Evolutionary conservation across 2,797 vertebrate species (phyloP).

Genomic region (Cichlasoma orientale): DNA sequence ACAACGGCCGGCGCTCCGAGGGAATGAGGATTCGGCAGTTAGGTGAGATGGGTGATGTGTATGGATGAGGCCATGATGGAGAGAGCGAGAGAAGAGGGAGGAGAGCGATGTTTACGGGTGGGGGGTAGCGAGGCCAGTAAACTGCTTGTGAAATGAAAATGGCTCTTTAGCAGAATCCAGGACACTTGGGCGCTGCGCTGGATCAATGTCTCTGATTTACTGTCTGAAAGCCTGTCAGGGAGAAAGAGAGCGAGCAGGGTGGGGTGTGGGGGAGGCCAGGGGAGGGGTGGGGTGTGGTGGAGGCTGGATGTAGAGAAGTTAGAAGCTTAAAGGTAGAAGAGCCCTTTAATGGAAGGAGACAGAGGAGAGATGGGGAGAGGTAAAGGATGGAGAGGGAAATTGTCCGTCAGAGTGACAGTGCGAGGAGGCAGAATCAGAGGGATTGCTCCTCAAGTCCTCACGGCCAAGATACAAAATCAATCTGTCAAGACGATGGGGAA

Average conservation of each 20-base stretch:
- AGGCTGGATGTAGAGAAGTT: slow-evolving; percentile 52
- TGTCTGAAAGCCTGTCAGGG: slow-evolving; percentile 87
- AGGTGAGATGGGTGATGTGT: slow-evolving; percentile 67
- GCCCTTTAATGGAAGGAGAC: slow-evolving; percentile 72
- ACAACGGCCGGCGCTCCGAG: slow-evolving; percentile 34
- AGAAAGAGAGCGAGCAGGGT: slow-evolving; percentile 45
- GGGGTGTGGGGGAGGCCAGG: background rate
- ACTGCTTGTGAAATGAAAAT: slow-evolving; percentile 88
- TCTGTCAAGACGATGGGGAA: slow-evolving; percentile 65
- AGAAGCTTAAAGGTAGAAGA: slow-evolving; percentile 62
- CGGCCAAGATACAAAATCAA: slow-evolving; percentile 71
- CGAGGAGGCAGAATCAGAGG: slow-evolving; percentile 59
- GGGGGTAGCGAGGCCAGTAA: slow-evolving; percentile 71
- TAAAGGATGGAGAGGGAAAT: slow-evolving; percentile 63
- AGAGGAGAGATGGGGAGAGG: slow-evolving; percentile 39
- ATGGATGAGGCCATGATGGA: slow-evolving; percentile 71
- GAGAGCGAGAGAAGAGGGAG: slow-evolving; percentile 66
- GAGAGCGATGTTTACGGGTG: slow-evolving; percentile 79
- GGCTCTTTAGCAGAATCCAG: slow-evolving; percentile 88
- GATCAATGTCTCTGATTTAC: slow-evolving; percentile 88
- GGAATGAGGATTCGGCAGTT: slow-evolving; percentile 47
- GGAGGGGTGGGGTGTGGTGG: background rate
- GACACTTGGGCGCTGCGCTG: slow-evolving; percentile 82
- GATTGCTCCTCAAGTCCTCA: slow-evolving; percentile 66
- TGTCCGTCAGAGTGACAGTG: slow-evolving; percentile 66